Evolutionary conservation across 2,113 vertebrate species (phyloP).

Genomic region (Pluvianellus socialis): DNA sequence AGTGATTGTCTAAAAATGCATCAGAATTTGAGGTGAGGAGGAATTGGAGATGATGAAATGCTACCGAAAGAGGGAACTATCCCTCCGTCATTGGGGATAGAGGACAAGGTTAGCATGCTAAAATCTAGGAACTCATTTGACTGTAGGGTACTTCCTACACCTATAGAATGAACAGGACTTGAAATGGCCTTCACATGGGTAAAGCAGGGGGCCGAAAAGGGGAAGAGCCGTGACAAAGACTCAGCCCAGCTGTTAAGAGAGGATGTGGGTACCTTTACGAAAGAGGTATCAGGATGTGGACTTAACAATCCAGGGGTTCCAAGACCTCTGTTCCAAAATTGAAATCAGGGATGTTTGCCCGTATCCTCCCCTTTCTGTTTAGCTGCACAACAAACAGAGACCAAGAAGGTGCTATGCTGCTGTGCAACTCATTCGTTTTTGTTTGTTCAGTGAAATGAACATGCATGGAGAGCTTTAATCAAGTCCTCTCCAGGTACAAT

Average conservation of each 20-base stretch:
- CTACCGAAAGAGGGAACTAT: not conserved
- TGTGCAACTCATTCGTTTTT: not conserved
- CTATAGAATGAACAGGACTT: not conserved
- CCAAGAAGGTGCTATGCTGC: not conserved
- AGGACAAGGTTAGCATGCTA: not conserved
- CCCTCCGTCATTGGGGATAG: not conserved
- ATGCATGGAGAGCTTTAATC: constrained; percentile 33
- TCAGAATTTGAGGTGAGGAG: not conserved
- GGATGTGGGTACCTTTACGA: not conserved
- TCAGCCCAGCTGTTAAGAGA: not conserved
- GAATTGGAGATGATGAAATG: not conserved
- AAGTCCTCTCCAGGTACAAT: constrained; percentile 29
- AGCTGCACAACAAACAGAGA: not conserved
- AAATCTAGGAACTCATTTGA: not conserved
- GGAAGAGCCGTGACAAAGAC: not conserved
- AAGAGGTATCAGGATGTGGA: not conserved
- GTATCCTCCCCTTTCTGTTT: not conserved
- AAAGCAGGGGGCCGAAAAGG: not conserved
- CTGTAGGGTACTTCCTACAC: not conserved
- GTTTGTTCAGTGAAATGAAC: constrained; percentile 42
- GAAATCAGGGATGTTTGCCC: not conserved
- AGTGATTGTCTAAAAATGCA: not conserved
- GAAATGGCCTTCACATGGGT: not conserved
- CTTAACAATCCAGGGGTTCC: not conserved
- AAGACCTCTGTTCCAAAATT: not conserved